Evolutionary conservation across 2,888 invertebrate species (phyloP), one percentile per base, ranked within the genome.

Genomic region (Dorcus parallelipipedus): DNA sequence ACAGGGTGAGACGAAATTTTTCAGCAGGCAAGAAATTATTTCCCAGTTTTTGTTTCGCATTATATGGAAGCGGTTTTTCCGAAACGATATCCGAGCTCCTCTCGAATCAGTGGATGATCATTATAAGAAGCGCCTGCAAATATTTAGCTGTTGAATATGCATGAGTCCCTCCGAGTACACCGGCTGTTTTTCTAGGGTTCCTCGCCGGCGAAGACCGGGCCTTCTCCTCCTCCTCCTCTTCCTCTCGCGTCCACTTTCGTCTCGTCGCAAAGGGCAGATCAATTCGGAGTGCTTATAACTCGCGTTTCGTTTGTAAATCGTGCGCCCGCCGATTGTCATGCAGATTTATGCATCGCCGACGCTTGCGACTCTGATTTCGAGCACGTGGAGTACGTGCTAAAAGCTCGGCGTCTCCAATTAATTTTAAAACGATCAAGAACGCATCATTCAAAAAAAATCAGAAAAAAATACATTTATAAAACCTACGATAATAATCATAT

Each of bases 101-200:
- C 67, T 64, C 63, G 71, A 68, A 66, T 69, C 68, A 65, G 67
- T 66, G 71, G 72, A 73, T 73, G 72, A 74, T 76, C 74, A 73
- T 74, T 74, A 76, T 75, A 76, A 76, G 76, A 75, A 76, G 74
- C 73, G 73, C 71, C 66, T 69, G 75, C 76, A 76, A 77, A 77
- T 76, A 76, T 77, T 77, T 76, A 72, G 72, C 69, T 66, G 75
- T 66, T 77, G 77, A 76, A 77, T 77, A 77, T 77, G 76, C 74
- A 77, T 77, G 76, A 76, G 65, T 64, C 64, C 62, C 64, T 65
- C 63, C 55, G 62, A 66, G 67, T 58, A 63, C 63, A 67, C 63
- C 62, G 60, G 58, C 59, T 61, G 61, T 61, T 59, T 61, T 61
- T 61, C 61, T 59, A 56, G 59, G 57, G 59, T 51, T 45, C 49